Evolutionary conservation across 2,113 vertebrate genomes (phyloP), one percentile per base, ranked within the genome.

Genomic region (Plecotus auritus): DNA sequence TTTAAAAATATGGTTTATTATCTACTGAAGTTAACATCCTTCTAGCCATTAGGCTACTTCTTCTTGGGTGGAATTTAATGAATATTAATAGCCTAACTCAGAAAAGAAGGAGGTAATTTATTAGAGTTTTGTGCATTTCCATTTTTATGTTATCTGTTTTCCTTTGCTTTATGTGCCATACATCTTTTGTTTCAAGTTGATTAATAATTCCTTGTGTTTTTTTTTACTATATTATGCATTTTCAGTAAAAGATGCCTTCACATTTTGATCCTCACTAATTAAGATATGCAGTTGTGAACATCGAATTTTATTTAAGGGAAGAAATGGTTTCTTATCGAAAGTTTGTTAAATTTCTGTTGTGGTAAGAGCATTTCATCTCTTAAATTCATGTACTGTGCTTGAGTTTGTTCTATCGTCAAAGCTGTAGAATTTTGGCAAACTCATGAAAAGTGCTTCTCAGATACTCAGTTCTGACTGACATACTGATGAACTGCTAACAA

Each of bases 41-140:
- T 35, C 61, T 95, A 12, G 80, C 73, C 78, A 85, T 85, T 97
- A 95, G 72, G 56, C 94, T 97, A 91, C 93, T 97, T 82, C 80
- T 96, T 97, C 88, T 81, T 93, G 49, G 84, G 37, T 96, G 42
- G 87, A 96, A 91, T 89, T 81, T 97, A 97, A 96, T 97, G 96
- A 97, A 95, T 97, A 94, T 97, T 97, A 95, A 97, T 91, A 95
- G 93, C 32, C n/a, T 93, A 95, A 77, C 80, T 93, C 66, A 78
- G 45, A 90, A 94, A 93, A 85, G 85, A 51, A 95, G 82, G 74
- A 92, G 69, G 23, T 94, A 87, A 95, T 97, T 97, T 96, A 96
- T 96, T 94, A 96, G 78, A 64, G 47, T 95, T 91, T 91, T 73
- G 4, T 76, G 49, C 83, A 93, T 95, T 96, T 97, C 83, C 83